phyloP scores from a whole-genome alignment of 2,888 invertebrate species.

The Drosophila falleni region DNA sequence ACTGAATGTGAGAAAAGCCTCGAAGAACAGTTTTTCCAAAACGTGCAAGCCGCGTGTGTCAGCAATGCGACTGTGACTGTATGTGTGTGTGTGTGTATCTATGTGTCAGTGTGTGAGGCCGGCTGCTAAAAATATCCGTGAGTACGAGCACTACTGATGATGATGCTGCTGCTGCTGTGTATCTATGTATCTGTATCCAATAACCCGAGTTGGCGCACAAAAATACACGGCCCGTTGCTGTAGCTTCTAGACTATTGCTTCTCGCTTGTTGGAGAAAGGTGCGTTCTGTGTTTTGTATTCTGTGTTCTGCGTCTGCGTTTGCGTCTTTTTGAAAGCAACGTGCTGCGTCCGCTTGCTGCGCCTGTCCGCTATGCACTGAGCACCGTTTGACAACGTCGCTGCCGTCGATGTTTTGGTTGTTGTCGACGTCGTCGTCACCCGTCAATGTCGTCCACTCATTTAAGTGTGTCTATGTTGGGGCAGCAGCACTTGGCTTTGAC shows the following conservation, averaged over 20 bases:
- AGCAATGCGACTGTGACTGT: constrained; percentile 41
- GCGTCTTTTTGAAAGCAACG: constrained; percentile 21
- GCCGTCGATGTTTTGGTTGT: constrained; percentile 7
- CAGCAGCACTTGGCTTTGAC: constrained; percentile 80
- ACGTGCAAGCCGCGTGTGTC: constrained; percentile 80
- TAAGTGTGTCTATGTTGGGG: constrained; percentile 46
- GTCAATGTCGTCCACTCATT: constrained; percentile 67
- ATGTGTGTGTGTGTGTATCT: constrained; percentile 7
- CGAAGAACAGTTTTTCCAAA: constrained; percentile 62
- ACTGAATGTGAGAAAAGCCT: constrained; percentile 53
- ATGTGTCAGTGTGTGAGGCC: constrained; percentile 56
- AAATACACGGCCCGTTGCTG: constrained; percentile 54
- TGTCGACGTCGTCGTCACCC: constrained; percentile 34
- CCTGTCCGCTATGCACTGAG: constrained; percentile 82
- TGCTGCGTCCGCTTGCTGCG: constrained; percentile 79
- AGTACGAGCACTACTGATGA: constrained; percentile 55
- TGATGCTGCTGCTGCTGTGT: constrained; percentile 39
- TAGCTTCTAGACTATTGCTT: constrained; percentile 8
- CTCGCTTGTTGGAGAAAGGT: constrained; percentile 67
- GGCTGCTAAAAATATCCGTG: constrained; percentile 79
- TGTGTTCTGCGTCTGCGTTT: constrained; percentile 20
- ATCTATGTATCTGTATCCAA: constrained; percentile 77
- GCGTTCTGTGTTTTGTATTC: constrained; percentile 27
- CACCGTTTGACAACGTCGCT: constrained; percentile 43
- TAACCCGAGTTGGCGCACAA: constrained; percentile 72